Base-by-base conservation (phyloP, 2,797 vertebrate genomes). In the Forpus xanthops region DNA sequence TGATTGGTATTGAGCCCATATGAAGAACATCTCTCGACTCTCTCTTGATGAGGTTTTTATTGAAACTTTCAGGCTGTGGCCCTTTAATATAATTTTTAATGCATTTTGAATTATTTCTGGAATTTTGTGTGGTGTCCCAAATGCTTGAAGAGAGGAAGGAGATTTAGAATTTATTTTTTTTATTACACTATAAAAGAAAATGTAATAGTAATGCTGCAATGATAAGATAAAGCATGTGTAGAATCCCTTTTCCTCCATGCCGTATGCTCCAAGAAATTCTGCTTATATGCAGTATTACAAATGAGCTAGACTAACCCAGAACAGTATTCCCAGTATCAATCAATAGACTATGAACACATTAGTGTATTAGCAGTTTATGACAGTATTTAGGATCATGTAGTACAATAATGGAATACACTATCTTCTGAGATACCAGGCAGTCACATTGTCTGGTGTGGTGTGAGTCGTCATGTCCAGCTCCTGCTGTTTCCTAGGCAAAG, bases 351-450 rank as follows among this genome's bases (percentile, higher is more conserved):
- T 92, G 93, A 96, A 93, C 94, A 93, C 94, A 94, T 95, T 95
- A 96, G 92, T 95, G 41, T 95, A 96, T 95, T 95, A 96, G 88
- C 93, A 97, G 91, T 95, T 97, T 96, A 96, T 93, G 90, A 85
- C 86, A 89, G 90, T 94, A 94, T 95, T 96, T 95, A 94, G 91
- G 96, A 94, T 90, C 84, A 81, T 73, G 81, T 31, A 90, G 93
- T 90, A 41, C 93, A 94, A 94, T 94, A 94, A 95, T 90, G 81
- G 93, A 95, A 93, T 84, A 42, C 55, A 28, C 84, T 67, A 1
- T 84, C 84, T 95, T 90, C 74, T n/a, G 80, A 83, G 90, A 72
- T 72, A 90, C 41, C 65, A 28, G 80, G 83, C 91, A 70, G 67
- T 33, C 12, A 0, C 33, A 39, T 31, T 91, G 76, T 67, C 92